Evolutionary conservation across 2,113 vertebrate genomes (phyloP), one percentile per base, ranked within the genome.

Genomic region (Amphiprion ocellaris): DNA sequence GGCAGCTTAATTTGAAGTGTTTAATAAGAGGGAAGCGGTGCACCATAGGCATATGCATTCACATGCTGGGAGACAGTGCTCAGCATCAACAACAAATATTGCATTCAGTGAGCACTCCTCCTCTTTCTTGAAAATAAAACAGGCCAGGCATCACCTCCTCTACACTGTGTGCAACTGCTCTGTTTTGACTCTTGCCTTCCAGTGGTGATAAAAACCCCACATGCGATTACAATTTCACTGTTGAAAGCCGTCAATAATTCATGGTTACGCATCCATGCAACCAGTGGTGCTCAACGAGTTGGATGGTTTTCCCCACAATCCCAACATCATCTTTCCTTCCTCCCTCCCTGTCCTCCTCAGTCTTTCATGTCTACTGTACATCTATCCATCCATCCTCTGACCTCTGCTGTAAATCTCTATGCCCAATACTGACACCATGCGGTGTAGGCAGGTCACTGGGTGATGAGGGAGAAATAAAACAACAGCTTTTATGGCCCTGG

Each of bases 341-440:
- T 41, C 50, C 49, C 26, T 10, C 39, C 4, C 44, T 19, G n/a
- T 7, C 47, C 21, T 11, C 28, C 37, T 68, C n/a, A 59, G 46
- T 16, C 59, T 52, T 62, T 24, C 61, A 23, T 14, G 33, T 19
- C 37, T 53, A 62, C 62, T 26, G 46, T 41, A 50, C 81, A 76
- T 24, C 28, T 76, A 69, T 76, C 73, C 37, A 70, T 76, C 73
- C 37, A 16, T 77, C 68, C 41, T 63, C 72, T 82, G 85, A 90
- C 85, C 80, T 55, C 56, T n/a, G 24, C 69, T 79, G 74, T 87
- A 87, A 85, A 87, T 86, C 85, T 81, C 64, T 4, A 37, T 10
- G 71, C 79, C 55, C 84, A 79, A 88, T 21, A 92, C 79, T 92
- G 92, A 93, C 93, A 90, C 91, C 91, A 84, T 87, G 87, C 65